These are phyloP conservation scores for Hoplodrina ambigua DNA, from an alignment of 2,888 invertebrate species.

Conservation along the genomic window DNA sequence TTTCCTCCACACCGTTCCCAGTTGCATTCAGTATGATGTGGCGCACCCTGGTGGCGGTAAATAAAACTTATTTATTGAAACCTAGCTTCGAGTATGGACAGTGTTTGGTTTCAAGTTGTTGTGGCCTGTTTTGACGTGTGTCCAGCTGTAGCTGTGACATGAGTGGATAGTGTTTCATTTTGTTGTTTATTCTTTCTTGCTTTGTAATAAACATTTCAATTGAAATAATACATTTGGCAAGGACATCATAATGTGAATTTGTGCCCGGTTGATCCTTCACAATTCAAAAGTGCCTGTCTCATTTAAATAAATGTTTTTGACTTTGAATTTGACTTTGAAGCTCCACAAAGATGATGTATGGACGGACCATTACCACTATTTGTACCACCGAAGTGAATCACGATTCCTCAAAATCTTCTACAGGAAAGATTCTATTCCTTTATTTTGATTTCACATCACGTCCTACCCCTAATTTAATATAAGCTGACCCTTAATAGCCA, in stretches of 20 bases:
- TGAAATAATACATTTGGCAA: no score
- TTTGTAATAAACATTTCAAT: no score
- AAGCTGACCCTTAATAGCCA: conserved; percentile 46
- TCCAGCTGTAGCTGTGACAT: conserved; percentile 9
- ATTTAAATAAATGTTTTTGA: no score
- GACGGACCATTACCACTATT: no score
- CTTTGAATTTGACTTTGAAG: no score
- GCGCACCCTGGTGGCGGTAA: conserved; percentile 39
- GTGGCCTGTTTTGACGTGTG: conserved; percentile 38
- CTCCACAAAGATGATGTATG: no score
- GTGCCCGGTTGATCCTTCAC: no score
- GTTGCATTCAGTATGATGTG: conserved; percentile 60
- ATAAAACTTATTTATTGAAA: conserved; percentile 62
- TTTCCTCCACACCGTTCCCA: conserved; percentile 48
- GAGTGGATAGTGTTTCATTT: conserved; percentile 26
- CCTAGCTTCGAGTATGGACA: conserved; percentile 28
- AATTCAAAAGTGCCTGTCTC: no score
- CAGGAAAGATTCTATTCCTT: neutral
- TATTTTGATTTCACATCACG: conserved; percentile 17
- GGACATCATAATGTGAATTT: no score
- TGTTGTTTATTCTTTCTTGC: neutral
- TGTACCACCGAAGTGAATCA: neutral
- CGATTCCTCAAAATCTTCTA: neutral
- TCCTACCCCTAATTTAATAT: conserved; percentile 41
- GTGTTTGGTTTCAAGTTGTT: conserved; percentile 29